These are phyloP conservation scores for Palythoa grandis DNA, from an alignment of 92 coral and sea anemone genomes.

Conservation along the genomic window DNA sequence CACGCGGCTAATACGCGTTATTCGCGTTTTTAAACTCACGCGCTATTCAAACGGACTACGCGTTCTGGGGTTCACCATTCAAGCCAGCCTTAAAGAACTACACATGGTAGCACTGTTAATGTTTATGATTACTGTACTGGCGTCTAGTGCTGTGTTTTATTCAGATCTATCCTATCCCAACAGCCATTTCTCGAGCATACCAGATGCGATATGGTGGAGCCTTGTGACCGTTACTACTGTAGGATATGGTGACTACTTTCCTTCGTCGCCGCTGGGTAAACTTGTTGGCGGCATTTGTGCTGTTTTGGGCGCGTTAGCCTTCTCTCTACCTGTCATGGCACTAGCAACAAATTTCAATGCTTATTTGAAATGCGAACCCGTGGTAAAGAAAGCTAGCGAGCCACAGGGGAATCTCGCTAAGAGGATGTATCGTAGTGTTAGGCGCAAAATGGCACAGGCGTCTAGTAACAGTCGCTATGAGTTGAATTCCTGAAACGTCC, in stretches of 20 bases:
- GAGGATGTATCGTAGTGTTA: conserved; percentile 26
- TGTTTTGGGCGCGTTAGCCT: conserved; percentile 87
- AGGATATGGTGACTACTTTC: conserved; percentile 89
- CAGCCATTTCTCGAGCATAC: conserved; percentile 81
- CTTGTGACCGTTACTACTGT: conserved; percentile 86
- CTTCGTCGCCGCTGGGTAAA: conserved; percentile 71
- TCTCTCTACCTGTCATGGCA: conserved; percentile 95
- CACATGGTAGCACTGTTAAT: conserved; percentile 89
- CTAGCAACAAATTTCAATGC: conserved; percentile 93
- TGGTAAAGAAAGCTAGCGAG: conserved; percentile 54
- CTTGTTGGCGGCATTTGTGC: conserved; percentile 90
- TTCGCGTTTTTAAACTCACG: conserved; percentile 87
- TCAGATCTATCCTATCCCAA: conserved; percentile 70
- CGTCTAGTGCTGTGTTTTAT: conserved; percentile 89
- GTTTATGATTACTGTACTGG: conserved; percentile 74
- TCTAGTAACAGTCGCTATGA: not conserved
- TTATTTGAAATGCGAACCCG: conserved; percentile 87
- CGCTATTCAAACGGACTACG: conserved; percentile 97
- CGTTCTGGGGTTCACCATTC: conserved; percentile 83
- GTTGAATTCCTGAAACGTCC: not conserved
- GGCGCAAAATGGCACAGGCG: conserved; percentile 35
- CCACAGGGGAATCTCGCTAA: conserved; percentile 36
- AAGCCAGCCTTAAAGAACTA: conserved; percentile 89
- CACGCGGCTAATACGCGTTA: conserved; percentile 77
- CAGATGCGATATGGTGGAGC: conserved; percentile 98